Evolutionary conservation across 2,113 vertebrate species (phyloP), one percentile per base, ranked within the genome.

Genomic region (Nyctereutes procyonoides): DNA sequence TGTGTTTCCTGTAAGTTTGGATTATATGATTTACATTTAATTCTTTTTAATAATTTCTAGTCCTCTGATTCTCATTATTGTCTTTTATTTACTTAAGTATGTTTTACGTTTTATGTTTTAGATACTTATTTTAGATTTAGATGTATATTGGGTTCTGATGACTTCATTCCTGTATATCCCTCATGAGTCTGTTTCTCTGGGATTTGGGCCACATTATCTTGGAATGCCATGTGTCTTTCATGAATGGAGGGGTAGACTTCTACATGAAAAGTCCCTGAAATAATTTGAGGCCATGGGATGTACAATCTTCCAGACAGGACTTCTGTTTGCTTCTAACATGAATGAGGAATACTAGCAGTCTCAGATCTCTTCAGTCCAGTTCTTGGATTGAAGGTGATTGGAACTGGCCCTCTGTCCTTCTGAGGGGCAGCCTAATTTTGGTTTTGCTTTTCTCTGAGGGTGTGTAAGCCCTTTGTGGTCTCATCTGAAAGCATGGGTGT

Each of bases 1-100:
- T 71, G 81, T 88, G 62, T 69, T 80, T 80, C 51, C 8, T 71
- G 53, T 81, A n/a, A 43, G 38, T 71, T 88, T 88, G 79, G 69
- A 35, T 51, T 94, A 81, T 10, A 60, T 30, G 51, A 69, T 69
- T 79, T 94, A 35, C 4, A 35, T 88, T 87, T 87, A 58, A 35
- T 88, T 51, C 35, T 88, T 71, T 86, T 43, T 4, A 43, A 67
- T 87, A 79, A 94, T 94, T 81, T 88, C 30, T 71, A 12, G 0
- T 35, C 17, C 43, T 88, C 63, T 38, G 84, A 35, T 79, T 71
- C 14, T 87, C 19, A 51, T 0, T 67, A 1, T 38, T 38, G 38
- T 38, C 38, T 80, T 88, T 60, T 94, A 88, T n/a, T 79, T 69
- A 71, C 35, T 80, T 94, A 88, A 80, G 17, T 81, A 80, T 87